Evolutionary conservation across 1,140 invertebrate genomes (phyloP), one percentile per base, ranked within the genome.

Genomic region (Belonocnema kinseyi): DNA sequence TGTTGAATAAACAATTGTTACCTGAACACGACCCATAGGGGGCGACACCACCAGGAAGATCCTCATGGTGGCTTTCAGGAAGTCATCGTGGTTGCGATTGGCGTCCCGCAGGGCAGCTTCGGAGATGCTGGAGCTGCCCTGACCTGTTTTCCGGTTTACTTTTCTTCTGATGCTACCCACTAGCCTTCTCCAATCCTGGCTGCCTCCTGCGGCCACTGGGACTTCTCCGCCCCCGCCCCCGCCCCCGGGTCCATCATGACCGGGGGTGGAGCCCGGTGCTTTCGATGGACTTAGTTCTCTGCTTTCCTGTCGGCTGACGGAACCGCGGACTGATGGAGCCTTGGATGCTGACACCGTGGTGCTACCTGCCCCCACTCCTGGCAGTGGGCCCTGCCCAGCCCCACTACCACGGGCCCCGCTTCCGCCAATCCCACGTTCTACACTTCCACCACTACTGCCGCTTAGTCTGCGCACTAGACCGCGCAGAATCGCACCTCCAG

Each of bases 41-140:
- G 94, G 94, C 72, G 94, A 94, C 13, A 94, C 94, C 61, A 94
- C 93, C 74, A 94, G 88, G 84, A 94, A 94, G 74, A 94, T 94
- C 83, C 93, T 92, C 93, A 94, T 94, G 73, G 94, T 93, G 13
- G 94, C 93, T 77, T 93, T 93, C 19, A 94, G 88, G 83, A 93
- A 93, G 80, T 93, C 93, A 86, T 93, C 92, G 19, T 92, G 90
- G 76, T 91, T 87, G 53, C 82, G 80, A 76, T 77, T 83, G 40
- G 80, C 86, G 40, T 84, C 83, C 11, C 74, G 76, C 40, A 86
- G 79, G 66, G 81, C 77, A 10, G 81, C 82, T 72, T 89, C 88
- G 14, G 84, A 82, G 21, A 88, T 84, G 79, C 87, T 88, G 61
- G 80, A 82, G 70, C 83, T 87, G 77, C 82, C 81, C 50, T 87